Percentiles rank a stretch among this genome's conserved stretches.
Evolutionary conservation across 2,113 vertebrate species (phyloP).

Genomic region (Chaenogobius annularis): DNA sequence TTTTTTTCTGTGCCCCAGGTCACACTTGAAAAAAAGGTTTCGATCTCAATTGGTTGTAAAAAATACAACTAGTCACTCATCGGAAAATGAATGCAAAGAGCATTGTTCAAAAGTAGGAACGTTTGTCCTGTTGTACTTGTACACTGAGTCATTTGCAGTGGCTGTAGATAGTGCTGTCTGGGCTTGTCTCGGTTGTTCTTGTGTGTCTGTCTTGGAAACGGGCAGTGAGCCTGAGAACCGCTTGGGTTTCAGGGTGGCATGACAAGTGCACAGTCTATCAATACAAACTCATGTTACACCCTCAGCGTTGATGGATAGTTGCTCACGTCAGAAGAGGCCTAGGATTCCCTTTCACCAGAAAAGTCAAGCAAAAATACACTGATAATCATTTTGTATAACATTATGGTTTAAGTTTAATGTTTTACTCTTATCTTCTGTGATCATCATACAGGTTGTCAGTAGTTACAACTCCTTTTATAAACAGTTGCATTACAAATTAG

Average conservation of each 20-base stretch:
- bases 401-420: not conserved
- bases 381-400: not conserved
- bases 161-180: not conserved
- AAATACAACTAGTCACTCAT: no score
- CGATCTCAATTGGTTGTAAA: no score
- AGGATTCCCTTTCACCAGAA: conserved; percentile 1
- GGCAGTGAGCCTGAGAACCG: conserved; percentile 20
- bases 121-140: not conserved
- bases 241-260: conserved; percentile 46
- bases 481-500: not conserved
- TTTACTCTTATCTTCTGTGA: not conserved
- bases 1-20: no score
- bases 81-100: not conserved
- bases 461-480: not conserved
- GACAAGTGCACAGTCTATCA: conserved; percentile 38
- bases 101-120: not conserved
- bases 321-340: conserved; percentile 16
- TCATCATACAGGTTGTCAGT: not conserved
- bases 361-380: not conserved
- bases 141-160: conserved; percentile 11
- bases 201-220: conserved; percentile 16
- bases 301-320: conserved; percentile 50
- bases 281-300: conserved; percentile 49
- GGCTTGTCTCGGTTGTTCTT: conserved; percentile 10
- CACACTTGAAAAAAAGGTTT: no score